phyloP scores from a whole-genome alignment of 2,797 vertebrate species.

The Anguilla megastoma region DNA sequence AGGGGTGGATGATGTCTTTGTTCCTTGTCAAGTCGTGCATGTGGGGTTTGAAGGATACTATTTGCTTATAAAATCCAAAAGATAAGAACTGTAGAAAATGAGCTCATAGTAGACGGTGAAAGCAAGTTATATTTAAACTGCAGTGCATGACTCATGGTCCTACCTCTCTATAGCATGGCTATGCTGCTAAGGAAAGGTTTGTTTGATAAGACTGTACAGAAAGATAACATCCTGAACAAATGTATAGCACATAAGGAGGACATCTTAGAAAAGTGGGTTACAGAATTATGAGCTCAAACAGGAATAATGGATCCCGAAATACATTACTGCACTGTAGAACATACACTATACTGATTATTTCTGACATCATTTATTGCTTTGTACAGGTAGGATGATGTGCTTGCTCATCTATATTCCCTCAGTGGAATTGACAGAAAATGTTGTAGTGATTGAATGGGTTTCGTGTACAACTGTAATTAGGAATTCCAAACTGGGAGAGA shows the following conservation, averaged over 20 bases:
- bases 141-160: slow-evolving; percentile 26
- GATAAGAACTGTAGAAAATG: slow-evolving; percentile 22
- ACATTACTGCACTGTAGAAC: background rate
- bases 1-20: background rate
- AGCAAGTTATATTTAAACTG: slow-evolving; percentile 31
- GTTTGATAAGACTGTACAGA: slow-evolving; percentile 7
- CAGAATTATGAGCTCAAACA: slow-evolving; percentile 11
- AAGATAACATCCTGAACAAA: slow-evolving; percentile 1
- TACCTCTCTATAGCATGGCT: slow-evolving; percentile 29
- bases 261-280: background rate
- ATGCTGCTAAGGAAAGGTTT: slow-evolving; percentile 29
- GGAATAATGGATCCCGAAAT: slow-evolving; percentile 13
- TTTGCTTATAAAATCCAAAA: slow-evolving; percentile 14
- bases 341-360: background rate
- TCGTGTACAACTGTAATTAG: background rate
- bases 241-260: background rate
- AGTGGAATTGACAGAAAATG: background rate
- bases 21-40: slow-evolving; percentile 1
- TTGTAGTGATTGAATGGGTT: background rate
- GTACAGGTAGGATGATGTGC: background rate
- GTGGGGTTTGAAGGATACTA: slow-evolving; percentile 19
- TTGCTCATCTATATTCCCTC: background rate
- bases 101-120: slow-evolving; percentile 21
- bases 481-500: background rate
- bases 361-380: background rate